Evolutionary conservation across 2,888 invertebrate genomes (phyloP).

Genomic region (Mythimna vitellina): DNA sequence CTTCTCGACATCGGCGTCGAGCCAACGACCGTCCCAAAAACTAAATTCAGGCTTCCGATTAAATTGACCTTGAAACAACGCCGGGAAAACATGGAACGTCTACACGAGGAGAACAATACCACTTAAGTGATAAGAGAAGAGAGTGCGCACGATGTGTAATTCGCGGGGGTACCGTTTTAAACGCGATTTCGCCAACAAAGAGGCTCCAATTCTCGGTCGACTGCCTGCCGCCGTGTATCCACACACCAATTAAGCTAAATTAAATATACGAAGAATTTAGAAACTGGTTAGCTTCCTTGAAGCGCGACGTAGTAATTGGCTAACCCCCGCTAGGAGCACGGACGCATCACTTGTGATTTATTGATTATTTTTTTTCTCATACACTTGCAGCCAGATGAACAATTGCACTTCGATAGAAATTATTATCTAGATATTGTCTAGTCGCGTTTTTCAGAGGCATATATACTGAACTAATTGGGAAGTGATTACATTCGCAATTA

Average conservation of each 20-base stretch:
- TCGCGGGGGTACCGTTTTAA: conserved; percentile 83
- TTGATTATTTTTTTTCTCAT: conserved; percentile 77
- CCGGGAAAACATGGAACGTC: conserved; percentile 40
- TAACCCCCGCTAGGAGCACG: conserved; percentile 85
- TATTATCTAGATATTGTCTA: conserved; percentile 59
- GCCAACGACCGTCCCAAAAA: conserved; percentile 44
- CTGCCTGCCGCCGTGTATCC: conserved; percentile 85
- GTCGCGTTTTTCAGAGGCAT: conserved; percentile 54
- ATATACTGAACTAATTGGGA: conserved; percentile 48
- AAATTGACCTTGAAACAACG: conserved; percentile 52
- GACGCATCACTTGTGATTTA: conserved; percentile 86
- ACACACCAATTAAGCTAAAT: conserved; percentile 89
- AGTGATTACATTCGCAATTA: conserved; percentile 47
- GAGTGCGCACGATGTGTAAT: conserved; percentile 70
- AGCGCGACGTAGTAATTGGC: conserved; percentile 90
- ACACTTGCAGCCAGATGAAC: conserved; percentile 68
- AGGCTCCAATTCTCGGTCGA: conserved; percentile 88
- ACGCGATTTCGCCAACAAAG: conserved; percentile 86
- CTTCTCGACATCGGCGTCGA: conserved; percentile 35
- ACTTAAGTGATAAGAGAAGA: conserved; percentile 71
- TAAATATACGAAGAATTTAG: conserved; percentile 90
- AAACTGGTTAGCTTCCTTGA: conserved; percentile 90
- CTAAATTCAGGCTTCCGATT: conserved; percentile 43
- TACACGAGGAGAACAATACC: conserved; percentile 65
- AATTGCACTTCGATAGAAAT: conserved; percentile 74